Evolutionary conservation across 2,797 vertebrate species (phyloP), one percentile per base, ranked within the genome.

Genomic region (Cryptoprocta ferox): DNA sequence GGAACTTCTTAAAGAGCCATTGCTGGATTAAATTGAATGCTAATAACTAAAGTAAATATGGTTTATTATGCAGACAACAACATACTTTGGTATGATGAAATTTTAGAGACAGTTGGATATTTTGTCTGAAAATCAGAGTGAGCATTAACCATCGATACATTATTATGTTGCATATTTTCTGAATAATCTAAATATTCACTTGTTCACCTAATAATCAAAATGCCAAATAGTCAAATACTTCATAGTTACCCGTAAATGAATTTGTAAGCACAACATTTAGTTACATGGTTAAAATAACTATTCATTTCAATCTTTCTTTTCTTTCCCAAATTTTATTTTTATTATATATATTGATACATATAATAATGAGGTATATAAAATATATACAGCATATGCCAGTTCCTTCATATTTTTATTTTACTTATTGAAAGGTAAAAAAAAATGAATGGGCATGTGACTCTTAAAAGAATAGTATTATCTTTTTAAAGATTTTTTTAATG

Each of bases 171-270:
- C 16, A n/a, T 84, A 85, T 81, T 88, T 94, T 94, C 37, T 86
- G 9, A 95, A 63, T 79, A 95, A 79, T 86, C 12, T 61, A 88
- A 96, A 73, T 4, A 75, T 16, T 78, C 13, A 76, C 14, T 86
- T 89, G 95, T 86, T 28, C 11, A 90, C 45, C 39, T 89, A 89
- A 50, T 2, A n/a, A 84, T 78, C 45, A 87, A 95, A 93, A 73
- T 63, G 14, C 10, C 59, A 94, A 89, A 79, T 81, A 66, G 24
- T 37, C 13, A 53, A 90, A 89, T 61, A 65, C 81, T 48, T 94
- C 5, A 80, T 48, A 89, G 39, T 78, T 91, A 68, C 30, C 10
- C 35, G 75, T 37, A 84, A 92, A 89, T 7, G 28, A 76, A 13
- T 53, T 84, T 78, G 68, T 21, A 91, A 32, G 61, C 6, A 90